Evolutionary conservation across 2,888 invertebrate genomes (phyloP), one percentile per base, ranked within the genome.

Genomic region (Drosophila nr. perissopoda): DNA sequence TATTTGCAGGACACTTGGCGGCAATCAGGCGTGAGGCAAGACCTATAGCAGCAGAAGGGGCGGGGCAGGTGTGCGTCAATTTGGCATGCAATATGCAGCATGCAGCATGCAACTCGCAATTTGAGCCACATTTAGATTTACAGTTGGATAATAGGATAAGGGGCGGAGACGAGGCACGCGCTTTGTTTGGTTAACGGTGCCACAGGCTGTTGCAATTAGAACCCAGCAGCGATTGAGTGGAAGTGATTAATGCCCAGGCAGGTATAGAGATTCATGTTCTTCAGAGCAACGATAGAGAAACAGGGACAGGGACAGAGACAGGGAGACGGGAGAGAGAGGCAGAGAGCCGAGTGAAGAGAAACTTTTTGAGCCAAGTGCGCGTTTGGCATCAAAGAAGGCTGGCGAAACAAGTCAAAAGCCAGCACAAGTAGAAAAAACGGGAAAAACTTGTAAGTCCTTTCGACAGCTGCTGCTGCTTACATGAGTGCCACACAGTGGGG

Each of bases 381-480:
- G 46, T 73, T 78, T 67, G 70, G 58, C 57, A 71, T 71, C 79
- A 83, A 82, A 70, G 64, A 46, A 76, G 63, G 64, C 72, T 70
- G 75, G 70, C 64, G 70, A 80, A 66, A 72, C 59, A 78, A 75
- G 76, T 80, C 78, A 75, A 82, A 81, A 76, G 78, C 76, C 76
- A 42, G 72, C 71, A 83, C 77, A 82, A 86, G 88, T 84, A 74
- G 70, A 18, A 21, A 42, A 27, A 29, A 31, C 31, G 31, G 31
- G 53, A 59, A 65, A 78, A 88, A 88, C 74, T 90, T 89, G 69
- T 89, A 88, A 90, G 89, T 87, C 84, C 84, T 86, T 90, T 82
- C 84, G 89, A 82, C 89, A 87, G 89, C 88, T 85, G 85, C 85
- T 62, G 73, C 68, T 82, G 78, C 85, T 73, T 81, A 81, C 82